Conservation (phyloP, 2,113 vertebrate genomes). For the Psilopogon haemacephalus region DNA sequence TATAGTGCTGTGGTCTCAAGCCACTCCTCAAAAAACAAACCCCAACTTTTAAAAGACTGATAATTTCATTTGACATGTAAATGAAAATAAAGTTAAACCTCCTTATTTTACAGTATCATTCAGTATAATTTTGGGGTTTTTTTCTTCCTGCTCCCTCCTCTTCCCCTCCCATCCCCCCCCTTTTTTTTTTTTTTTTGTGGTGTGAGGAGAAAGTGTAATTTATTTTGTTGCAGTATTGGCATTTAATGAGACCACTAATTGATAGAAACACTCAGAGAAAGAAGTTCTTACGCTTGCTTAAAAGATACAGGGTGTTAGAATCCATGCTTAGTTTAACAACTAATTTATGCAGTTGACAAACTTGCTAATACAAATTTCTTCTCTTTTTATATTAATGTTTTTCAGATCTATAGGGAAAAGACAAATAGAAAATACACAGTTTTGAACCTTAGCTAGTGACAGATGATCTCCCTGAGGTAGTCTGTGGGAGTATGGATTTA, state of each 20-base stretch:
- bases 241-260: background rate
- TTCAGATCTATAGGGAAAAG: background rate
- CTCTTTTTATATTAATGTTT: background rate
- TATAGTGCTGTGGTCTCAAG: background rate
- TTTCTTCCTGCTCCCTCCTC: too few species aligned
- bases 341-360: background rate
- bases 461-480: background rate
- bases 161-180: too few species aligned
- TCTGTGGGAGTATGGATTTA: background rate
- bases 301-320: background rate
- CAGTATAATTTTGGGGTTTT: background rate
- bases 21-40: background rate
- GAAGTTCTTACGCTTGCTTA: background rate
- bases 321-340: background rate
- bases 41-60: background rate
- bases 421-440: background rate
- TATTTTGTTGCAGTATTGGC: background rate
- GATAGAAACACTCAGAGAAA: background rate
- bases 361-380: background rate
- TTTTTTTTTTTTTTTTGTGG: background rate
- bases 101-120: background rate
- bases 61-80: background rate
- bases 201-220: background rate
- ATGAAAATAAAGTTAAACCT: background rate
- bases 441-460: background rate